A percentile compares a stretch with the other conserved stretches of the same genome.
Conservation (phyloP, 2,888 invertebrate genomes). For the Ferdinandea cuprea region DNA sequence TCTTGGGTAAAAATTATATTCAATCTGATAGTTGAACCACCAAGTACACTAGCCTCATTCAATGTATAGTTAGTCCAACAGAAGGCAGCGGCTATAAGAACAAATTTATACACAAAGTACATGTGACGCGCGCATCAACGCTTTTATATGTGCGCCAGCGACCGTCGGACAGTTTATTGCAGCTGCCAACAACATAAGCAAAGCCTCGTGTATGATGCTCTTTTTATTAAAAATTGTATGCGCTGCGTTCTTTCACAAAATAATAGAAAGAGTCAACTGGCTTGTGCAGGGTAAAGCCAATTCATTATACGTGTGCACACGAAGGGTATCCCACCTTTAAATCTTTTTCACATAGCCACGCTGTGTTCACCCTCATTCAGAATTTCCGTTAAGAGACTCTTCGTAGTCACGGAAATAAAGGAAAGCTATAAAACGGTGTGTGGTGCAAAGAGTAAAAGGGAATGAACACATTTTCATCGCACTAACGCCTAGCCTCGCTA, state of each 20-base stretch:
- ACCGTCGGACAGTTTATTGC: conserved; percentile 3
- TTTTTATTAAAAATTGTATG: conserved; percentile 4
- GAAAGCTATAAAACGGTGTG: conserved; percentile 13
- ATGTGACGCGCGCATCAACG: conserved; percentile 39
- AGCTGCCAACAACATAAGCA: conserved; percentile 16
- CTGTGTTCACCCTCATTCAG: conserved; percentile 44
- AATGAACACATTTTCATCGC: conserved; percentile 35
- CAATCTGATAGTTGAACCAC: not conserved
- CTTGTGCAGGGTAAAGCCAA: conserved; percentile 12
- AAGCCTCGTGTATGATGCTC: conserved; percentile 15
- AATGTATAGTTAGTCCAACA: not conserved
- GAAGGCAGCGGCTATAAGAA: not conserved
- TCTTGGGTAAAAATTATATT: not conserved
- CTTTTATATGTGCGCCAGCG: conserved; percentile 15
- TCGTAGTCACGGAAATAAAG: conserved; percentile 27
- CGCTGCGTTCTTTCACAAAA: conserved; percentile 21
- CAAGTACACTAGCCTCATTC: not conserved
- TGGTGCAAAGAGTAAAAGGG: not conserved
- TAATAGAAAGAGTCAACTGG: conserved; percentile 32
- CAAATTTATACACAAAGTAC: conserved; percentile 11
- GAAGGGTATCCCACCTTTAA: conserved; percentile 41
- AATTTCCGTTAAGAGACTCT: conserved; percentile 33
- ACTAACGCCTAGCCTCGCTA: conserved; percentile 13
- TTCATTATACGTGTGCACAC: not conserved
- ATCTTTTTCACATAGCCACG: conserved; percentile 40